These are phyloP conservation scores for Antennarius striatus DNA, from an alignment of 2,113 vertebrate genomes.

Conservation along the genomic window DNA sequence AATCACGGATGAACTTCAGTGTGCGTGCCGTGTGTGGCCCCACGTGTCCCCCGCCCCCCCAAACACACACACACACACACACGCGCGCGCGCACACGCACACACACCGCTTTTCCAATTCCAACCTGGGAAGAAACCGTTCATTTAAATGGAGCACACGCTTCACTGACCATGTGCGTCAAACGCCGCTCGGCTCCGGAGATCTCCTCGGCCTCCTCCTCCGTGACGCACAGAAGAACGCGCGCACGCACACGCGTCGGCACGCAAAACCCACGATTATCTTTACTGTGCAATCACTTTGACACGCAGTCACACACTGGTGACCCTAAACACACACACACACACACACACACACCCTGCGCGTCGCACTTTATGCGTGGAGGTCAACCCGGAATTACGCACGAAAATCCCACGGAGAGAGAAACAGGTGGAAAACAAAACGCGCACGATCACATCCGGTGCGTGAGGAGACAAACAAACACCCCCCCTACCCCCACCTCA, in stretches of 20 bases:
- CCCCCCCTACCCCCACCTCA: background rate
- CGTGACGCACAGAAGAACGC: background rate
- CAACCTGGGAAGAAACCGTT: constrained; percentile 59
- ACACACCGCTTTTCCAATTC: constrained; percentile 7
- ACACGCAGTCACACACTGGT: constrained; percentile 25
- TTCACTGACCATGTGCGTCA: constrained; percentile 71
- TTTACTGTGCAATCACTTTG: constrained; percentile 29
- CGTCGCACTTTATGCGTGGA: background rate
- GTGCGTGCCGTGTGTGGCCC: constrained; percentile 4
- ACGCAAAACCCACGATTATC: constrained; percentile 42
- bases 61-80: constrained; percentile 1
- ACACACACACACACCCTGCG: background rate
- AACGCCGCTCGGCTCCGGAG: constrained; percentile 46
- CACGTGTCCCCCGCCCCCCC: constrained; percentile 26
- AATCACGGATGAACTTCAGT: constrained; percentile 24
- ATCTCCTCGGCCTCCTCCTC: constrained; percentile 43
- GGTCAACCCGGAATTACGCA: background rate
- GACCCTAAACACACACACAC: constrained; percentile 17
- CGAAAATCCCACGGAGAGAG: constrained; percentile 2
- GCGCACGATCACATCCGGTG: constrained; percentile 10
- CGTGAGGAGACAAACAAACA: background rate
- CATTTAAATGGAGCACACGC: constrained; percentile 72
- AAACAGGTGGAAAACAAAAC: constrained; percentile 16
- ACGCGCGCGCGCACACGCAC: constrained; percentile 1
- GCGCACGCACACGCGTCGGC: background rate